Percentiles rank a stretch among this genome's conserved stretches.
phyloP scores from a whole-genome alignment of 2,888 invertebrate genomes.

The Polia nebulosa region DNA sequence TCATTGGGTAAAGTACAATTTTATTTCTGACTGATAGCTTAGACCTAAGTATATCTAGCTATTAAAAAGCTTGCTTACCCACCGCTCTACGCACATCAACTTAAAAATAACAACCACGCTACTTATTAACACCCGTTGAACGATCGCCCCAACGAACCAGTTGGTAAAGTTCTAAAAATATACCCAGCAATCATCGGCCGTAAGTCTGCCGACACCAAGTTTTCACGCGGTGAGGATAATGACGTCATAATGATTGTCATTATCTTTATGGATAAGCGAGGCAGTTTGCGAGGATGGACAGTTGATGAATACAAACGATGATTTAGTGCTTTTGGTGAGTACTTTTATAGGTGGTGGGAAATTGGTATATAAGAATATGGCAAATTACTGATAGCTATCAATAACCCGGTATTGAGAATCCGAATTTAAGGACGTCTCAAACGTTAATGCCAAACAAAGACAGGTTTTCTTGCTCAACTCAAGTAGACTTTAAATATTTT shows the following conservation, averaged over 20 bases:
- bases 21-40: too few relatives aligned
- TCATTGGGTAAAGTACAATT: too few relatives aligned
- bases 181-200: conserved; percentile 41
- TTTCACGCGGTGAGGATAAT: conserved; percentile 56
- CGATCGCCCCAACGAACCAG: conserved; percentile 31
- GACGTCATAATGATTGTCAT: conserved; percentile 60
- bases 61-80: background rate
- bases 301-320: conserved; percentile 27
- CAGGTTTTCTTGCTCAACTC: too few relatives aligned
- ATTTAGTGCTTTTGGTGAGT: background rate
- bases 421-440: too few relatives aligned
- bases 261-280: conserved; percentile 49
- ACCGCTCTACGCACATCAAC: background rate
- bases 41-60: too few relatives aligned
- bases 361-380: background rate
- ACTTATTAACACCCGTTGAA: conserved; percentile 42
- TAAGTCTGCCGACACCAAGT: conserved; percentile 29
- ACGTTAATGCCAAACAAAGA: too few relatives aligned
- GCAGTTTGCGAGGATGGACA: conserved; percentile 26
- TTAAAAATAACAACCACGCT: conserved; percentile 29
- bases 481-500: too few relatives aligned
- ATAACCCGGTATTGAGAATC: too few relatives aligned
- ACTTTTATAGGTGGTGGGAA: background rate
- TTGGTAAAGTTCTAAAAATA: conserved; percentile 48
- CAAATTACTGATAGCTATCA: background rate